phyloP scores from a whole-genome alignment of 1,140 invertebrate species.

The Stegodyphus dumicola region DNA sequence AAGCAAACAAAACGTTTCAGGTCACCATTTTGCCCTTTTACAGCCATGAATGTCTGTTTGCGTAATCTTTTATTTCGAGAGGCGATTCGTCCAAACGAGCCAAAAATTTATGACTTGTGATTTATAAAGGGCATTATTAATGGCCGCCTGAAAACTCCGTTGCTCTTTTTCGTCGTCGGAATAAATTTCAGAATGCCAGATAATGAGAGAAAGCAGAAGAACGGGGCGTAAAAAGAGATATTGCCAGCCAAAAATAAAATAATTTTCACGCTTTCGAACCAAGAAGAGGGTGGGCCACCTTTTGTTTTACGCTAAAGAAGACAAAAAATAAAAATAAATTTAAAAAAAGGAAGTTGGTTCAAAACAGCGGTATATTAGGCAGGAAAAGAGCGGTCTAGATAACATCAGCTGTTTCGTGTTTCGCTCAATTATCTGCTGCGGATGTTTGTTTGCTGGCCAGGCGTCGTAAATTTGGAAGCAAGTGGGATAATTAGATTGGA shows the following conservation, averaged over 20 bases:
- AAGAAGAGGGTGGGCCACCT: not conserved
- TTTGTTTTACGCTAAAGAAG: slow-evolving; percentile 21
- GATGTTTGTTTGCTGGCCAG: slow-evolving; percentile 35
- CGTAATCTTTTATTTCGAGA: slow-evolving; percentile 17
- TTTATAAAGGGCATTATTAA: slow-evolving; percentile 38
- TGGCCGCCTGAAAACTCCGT: slow-evolving; percentile 1
- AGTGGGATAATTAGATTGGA: slow-evolving; percentile 56
- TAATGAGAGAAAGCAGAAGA: slow-evolving; percentile 32
- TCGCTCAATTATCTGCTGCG: slow-evolving; percentile 52
- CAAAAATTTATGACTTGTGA: slow-evolving; percentile 37
- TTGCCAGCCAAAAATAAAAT: slow-evolving; percentile 8
- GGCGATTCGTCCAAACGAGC: slow-evolving; percentile 23
- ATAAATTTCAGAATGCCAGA: slow-evolving; percentile 42
- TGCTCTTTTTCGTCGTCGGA: not conserved
- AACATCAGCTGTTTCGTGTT: slow-evolving; percentile 53
- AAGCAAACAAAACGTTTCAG: slow-evolving; percentile 31
- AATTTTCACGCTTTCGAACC: slow-evolving; percentile 4
- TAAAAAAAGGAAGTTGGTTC: not conserved
- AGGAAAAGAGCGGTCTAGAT: slow-evolving; percentile 40
- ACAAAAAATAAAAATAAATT: slow-evolving; percentile 8
- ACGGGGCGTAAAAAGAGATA: slow-evolving; percentile 29
- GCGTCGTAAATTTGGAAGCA: slow-evolving; percentile 52
- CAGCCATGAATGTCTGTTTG: slow-evolving; percentile 28
- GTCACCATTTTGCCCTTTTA: slow-evolving; percentile 7
- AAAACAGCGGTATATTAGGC: slow-evolving; percentile 48